Base-by-base conservation (phyloP, 2,113 vertebrate genomes). In the Leucopsar rothschildi region DNA sequence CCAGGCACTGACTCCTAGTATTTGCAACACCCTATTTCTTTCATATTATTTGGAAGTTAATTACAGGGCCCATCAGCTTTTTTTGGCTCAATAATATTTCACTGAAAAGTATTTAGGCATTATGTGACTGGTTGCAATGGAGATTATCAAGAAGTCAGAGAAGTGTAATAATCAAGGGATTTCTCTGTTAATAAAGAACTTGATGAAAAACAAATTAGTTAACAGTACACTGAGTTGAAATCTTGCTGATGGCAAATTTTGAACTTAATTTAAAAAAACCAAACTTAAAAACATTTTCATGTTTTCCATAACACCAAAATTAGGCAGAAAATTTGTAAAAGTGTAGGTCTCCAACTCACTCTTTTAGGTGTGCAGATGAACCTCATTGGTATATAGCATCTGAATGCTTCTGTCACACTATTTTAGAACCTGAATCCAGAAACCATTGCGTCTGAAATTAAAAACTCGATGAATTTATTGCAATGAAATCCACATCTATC, bases 161-260 rank as follows among this genome's bases (percentile, higher is more conserved):
- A 95, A 96, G 96, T 97, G 89, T 97, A 97, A 97, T 97, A 96
- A 97, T 97, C 97, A 97, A 78, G 96, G 93, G 95, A 97, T 97
- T 98, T 97, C 70, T 94, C 87, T 97, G 91, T 97, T 97, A 97
- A 97, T 97, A 96, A 98, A 97, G 95, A 97, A 97, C 91, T 95
- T 97, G 88, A 96, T 97, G 96, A 98, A 98, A 97, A 98, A 97
- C 96, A 98, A 98, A 97, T 98, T 96, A 97, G 88, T 96, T 97
- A 97, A 96, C 94, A 97, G 78, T 92, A 94, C 88, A 89, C 56
- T 96, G 97, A 97, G 90, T 93, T 93, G 96, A 96, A 98, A 92
- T 96, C 61, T 90, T 95, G 85, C 93, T 96, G 84, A 86, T 82
- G 89, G 96, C 78, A 96, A 96, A 97, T 96, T 95, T 92, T 95